These are phyloP conservation scores for Forbesichthys papilliferus DNA, from an alignment of 2,113 vertebrate genomes.

Conservation along the genomic window DNA sequence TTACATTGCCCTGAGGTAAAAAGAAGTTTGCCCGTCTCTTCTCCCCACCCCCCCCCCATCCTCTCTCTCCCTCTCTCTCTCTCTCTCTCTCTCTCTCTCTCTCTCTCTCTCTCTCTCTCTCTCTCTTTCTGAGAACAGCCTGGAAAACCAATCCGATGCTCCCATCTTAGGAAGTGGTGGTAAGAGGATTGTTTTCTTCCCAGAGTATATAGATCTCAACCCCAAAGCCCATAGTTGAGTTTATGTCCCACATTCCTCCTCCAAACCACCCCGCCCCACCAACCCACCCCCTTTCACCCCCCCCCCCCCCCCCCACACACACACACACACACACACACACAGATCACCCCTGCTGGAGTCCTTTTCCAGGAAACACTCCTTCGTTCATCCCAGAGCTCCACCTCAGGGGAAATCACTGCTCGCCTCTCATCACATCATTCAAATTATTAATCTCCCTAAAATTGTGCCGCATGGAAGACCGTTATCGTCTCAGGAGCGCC, in stretches of 20 bases:
- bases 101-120: no score
- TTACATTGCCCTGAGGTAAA: slow-evolving; percentile 61
- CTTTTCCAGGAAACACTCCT: slow-evolving; percentile 30
- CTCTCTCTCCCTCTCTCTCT: not conserved
- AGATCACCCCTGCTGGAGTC: slow-evolving; percentile 23
- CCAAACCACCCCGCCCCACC: no score
- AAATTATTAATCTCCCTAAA: slow-evolving; percentile 46
- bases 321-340: not conserved
- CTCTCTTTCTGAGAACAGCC: not conserved
- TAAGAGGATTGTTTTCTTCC: slow-evolving; percentile 68
- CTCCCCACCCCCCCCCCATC: not conserved
- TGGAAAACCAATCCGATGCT: slow-evolving; percentile 7
- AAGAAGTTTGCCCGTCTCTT: slow-evolving; percentile 6
- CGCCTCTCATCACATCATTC: slow-evolving; percentile 38
- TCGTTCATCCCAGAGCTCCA: slow-evolving; percentile 40
- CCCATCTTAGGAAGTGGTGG: slow-evolving; percentile 56
- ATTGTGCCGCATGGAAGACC: not conserved
- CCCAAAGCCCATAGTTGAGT: not conserved
- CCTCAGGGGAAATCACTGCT: slow-evolving; percentile 50
- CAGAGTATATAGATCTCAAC: slow-evolving; percentile 43
- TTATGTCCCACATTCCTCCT: no score
- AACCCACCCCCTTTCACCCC: no score
- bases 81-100: not conserved
- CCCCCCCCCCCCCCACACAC: slow-evolving; percentile 12
- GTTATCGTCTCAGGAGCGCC: not conserved